A percentile compares a stretch with the other conserved stretches of the same genome.
Evolutionary conservation across 2,797 vertebrate species (phyloP).

Genomic region (Sebastolobus alascanus): DNA sequence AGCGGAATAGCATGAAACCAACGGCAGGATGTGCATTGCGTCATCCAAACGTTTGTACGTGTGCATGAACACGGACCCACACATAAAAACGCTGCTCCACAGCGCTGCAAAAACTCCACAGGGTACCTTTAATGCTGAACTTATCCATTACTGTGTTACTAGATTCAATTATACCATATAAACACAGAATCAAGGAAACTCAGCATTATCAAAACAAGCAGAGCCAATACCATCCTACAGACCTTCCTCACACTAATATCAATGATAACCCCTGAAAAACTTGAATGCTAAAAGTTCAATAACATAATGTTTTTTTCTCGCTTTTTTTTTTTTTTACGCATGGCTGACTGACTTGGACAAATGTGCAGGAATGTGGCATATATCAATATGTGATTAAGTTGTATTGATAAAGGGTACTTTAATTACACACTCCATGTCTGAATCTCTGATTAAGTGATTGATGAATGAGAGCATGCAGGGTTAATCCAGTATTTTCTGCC

Average conservation of each 20-base stretch:
- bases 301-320: background rate
- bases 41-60: no score
- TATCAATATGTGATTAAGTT: conserved; percentile 31
- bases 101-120: background rate
- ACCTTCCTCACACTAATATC: background rate
- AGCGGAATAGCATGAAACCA: no score
- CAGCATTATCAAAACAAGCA: background rate
- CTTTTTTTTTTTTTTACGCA: background rate
- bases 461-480: background rate
- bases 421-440: conserved; percentile 11
- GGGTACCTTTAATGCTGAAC: background rate
- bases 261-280: background rate
- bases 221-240: background rate
- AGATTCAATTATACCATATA: background rate
- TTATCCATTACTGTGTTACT: background rate
- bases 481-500: conserved; percentile 17
- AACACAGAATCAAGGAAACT: background rate
- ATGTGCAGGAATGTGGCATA: background rate
- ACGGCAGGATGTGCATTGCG: no score
- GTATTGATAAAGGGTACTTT: conserved; percentile 1
- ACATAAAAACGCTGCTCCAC: background rate
- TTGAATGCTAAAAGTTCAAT: background rate
- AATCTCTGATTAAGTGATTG: conserved; percentile 22
- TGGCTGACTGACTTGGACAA: background rate
- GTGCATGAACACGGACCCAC: no score